Evolutionary conservation across 2,113 vertebrate species (phyloP).

Genomic region (Chionomys nivalis): DNA sequence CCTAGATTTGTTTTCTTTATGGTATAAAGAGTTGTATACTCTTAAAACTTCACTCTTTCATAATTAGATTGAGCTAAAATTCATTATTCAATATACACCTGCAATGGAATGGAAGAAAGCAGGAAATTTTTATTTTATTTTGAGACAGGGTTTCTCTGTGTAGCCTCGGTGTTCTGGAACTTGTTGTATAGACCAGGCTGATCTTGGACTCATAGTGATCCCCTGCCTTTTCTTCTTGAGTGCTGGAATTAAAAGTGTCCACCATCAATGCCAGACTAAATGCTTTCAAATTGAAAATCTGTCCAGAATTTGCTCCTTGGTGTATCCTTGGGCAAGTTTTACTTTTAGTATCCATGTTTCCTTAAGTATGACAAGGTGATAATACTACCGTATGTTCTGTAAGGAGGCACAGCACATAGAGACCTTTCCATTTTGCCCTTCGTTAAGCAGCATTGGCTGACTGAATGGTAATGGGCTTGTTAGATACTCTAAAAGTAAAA

Average conservation of each 20-base stretch:
- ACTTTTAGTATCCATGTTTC: slow-evolving; percentile 1
- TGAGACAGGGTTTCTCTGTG: neutral
- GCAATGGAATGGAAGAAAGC: neutral
- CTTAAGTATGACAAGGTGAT: neutral
- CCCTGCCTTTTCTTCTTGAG: neutral
- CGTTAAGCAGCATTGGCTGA: neutral
- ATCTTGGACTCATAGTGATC: neutral
- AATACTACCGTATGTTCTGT: neutral
- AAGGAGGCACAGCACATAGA: neutral
- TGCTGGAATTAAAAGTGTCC: too few relatives aligned
- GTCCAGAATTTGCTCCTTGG: neutral
- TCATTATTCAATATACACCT: neutral
- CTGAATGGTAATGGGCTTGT: neutral
- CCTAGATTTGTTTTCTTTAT: neutral
- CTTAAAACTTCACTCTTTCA: neutral
- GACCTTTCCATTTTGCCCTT: neutral
- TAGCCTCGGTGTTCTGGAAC: neutral
- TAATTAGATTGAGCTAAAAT: neutral
- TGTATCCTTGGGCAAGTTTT: neutral
- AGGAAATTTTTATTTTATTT: neutral
- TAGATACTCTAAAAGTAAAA: slow-evolving; percentile 13
- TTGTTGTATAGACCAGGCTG: neutral
- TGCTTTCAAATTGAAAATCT: neutral
- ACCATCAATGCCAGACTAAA: neutral
- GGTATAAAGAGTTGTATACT: neutral